These are phyloP conservation scores for Palythoa heliodiscus DNA, from an alignment of 92 coral and sea anemone genomes.

Conservation along the genomic window DNA sequence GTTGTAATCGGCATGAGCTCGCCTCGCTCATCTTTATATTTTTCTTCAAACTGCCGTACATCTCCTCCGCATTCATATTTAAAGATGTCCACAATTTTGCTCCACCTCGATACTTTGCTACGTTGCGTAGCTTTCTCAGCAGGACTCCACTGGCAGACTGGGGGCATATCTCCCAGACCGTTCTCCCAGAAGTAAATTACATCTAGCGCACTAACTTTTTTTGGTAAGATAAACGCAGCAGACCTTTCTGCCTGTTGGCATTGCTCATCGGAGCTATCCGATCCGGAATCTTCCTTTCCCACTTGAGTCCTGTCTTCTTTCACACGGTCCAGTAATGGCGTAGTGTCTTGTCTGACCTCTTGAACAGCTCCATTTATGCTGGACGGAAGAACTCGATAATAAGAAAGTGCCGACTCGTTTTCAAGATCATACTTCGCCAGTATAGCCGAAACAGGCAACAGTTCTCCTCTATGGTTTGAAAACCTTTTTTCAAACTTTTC, in stretches of 20 bases:
- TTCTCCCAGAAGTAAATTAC: constrained; percentile 98
- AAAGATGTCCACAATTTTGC: constrained; percentile 94
- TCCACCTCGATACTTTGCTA: constrained; percentile 98
- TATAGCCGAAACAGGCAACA: constrained; percentile 92
- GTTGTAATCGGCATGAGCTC: constrained; percentile 95
- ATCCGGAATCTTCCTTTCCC: constrained; percentile 4
- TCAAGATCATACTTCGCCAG: constrained; percentile 95
- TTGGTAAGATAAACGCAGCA: constrained; percentile 89
- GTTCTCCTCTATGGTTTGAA: constrained; percentile 84
- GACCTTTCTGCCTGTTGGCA: constrained; percentile 43
- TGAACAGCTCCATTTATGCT: constrained; percentile 51
- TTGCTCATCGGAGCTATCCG: constrained; percentile 46
- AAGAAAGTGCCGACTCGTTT: constrained; percentile 76
- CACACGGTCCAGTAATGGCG: neutral
- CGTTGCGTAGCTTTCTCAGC: constrained; percentile 89
- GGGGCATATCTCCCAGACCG: constrained; percentile 96
- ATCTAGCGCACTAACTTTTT: constrained; percentile 91
- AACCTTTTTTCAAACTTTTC: constrained; percentile 88
- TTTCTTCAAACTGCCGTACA: constrained; percentile 91
- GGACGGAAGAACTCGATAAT: constrained; percentile 49
- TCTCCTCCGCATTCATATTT: constrained; percentile 91
- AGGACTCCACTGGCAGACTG: constrained; percentile 94
- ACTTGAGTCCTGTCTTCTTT: neutral
- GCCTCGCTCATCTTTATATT: constrained; percentile 93
- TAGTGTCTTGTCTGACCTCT: neutral